Evolutionary conservation across 2,888 invertebrate genomes (phyloP).

Genomic region (Crematogaster levior): DNA sequence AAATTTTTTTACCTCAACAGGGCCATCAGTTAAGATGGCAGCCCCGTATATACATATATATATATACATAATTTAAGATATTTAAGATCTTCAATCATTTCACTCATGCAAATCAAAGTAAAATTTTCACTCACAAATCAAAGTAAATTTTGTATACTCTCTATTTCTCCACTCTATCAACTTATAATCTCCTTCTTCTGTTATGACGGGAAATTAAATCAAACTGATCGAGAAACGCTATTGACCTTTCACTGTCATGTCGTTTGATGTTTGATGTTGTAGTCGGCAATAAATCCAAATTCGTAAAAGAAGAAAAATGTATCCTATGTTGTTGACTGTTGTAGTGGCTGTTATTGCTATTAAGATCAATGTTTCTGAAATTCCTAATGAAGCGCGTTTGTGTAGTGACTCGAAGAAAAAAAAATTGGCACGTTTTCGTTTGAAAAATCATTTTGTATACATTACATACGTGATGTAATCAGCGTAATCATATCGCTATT

Average conservation of each 20-base stretch:
- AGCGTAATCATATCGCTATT: constrained; percentile 9
- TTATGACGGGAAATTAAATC: constrained; percentile 38
- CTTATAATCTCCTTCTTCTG: constrained; percentile 31
- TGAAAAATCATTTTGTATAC: neutral
- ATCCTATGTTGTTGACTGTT: neutral
- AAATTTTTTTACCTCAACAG: constrained; percentile 19
- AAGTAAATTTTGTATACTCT: too few relatives aligned
- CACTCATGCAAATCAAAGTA: neutral
- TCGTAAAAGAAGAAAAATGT: neutral
- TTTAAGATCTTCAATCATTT: constrained; percentile 12
- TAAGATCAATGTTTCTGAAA: neutral
- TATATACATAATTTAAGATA: too few relatives aligned
- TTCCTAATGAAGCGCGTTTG: neutral
- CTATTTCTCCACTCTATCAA: constrained; percentile 1
- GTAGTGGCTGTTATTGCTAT: neutral
- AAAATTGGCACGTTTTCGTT: neutral
- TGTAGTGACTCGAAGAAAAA: neutral
- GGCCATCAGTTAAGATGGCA: neutral
- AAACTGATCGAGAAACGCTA: constrained; percentile 18
- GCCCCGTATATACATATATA: constrained; percentile 1
- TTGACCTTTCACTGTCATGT: constrained; percentile 2
- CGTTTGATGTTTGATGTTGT: constrained; percentile 6
- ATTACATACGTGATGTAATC: neutral
- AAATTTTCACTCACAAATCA: constrained; percentile 43
- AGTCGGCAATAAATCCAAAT: neutral